Conservation (phyloP, 2,113 vertebrate genomes). For the Phaethon lepturus region DNA sequence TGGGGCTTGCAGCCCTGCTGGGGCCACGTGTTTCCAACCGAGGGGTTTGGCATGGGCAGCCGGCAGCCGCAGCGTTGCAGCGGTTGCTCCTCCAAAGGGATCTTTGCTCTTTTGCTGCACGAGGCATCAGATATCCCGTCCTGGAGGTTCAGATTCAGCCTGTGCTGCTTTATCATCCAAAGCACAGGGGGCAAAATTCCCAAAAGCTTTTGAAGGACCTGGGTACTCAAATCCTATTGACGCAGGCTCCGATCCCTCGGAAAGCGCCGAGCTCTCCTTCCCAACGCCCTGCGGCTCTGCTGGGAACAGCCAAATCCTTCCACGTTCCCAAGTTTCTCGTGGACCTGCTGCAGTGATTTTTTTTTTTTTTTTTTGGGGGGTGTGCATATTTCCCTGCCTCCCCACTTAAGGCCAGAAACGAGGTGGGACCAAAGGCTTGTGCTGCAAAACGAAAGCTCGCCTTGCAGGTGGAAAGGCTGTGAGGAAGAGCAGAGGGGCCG, state of each 20-base stretch:
- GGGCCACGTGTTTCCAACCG: neutral
- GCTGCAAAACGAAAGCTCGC: neutral
- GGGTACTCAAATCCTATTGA: rapidly evolving
- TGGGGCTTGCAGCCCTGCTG: rapidly evolving
- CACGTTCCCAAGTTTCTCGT: rapidly evolving
- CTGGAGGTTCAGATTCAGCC: neutral
- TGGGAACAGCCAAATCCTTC: rapidly evolving
- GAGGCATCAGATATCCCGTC: rapidly evolving
- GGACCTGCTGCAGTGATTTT: neutral
- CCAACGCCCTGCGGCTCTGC: rapidly evolving
- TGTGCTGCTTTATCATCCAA: neutral
- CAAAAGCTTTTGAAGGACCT: neutral
- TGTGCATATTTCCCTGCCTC: neutral
- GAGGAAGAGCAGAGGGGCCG: neutral
- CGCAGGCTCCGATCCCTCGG: rapidly evolving
- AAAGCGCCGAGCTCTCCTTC: neutral
- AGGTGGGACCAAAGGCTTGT: neutral
- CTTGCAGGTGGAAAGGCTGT: neutral
- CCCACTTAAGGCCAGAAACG: neutral
- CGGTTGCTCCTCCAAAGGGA: neutral
- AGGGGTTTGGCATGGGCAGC: neutral
- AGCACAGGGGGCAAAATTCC: neutral
- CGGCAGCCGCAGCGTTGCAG: rapidly evolving
- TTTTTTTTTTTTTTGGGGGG: neutral
- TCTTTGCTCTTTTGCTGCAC: neutral